Evolutionary conservation across 2,888 invertebrate species (phyloP).

Genomic region (Hemicrepidius hirtus): DNA sequence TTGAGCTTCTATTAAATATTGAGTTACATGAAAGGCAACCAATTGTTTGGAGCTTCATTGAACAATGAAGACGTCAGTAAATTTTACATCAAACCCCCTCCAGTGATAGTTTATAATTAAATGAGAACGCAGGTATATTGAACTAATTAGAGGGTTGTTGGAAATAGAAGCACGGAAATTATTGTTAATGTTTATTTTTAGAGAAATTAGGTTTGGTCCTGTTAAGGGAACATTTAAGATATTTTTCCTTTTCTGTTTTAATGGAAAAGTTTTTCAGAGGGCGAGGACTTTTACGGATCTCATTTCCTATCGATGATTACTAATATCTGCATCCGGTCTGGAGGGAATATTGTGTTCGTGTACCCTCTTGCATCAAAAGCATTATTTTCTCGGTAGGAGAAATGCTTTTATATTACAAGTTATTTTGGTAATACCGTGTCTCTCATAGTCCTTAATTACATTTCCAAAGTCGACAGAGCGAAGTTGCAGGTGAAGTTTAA

Average conservation of each 20-base stretch:
- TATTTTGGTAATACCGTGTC: not conserved
- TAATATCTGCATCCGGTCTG: conserved; percentile 55
- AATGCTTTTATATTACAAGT: not conserved
- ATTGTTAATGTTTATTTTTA: too few species aligned
- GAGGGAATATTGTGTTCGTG: conserved; percentile 55
- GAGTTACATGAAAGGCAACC: conserved; percentile 10
- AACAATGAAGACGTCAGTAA: conserved; percentile 12
- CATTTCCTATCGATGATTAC: conserved; percentile 61
- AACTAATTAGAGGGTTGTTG: not conserved
- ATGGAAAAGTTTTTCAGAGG: conserved; percentile 53
- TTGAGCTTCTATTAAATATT: conserved; percentile 11
- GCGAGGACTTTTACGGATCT: conserved; percentile 56
- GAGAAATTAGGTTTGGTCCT: too few species aligned
- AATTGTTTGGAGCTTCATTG: conserved; percentile 3
- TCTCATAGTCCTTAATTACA: conserved; percentile 4
- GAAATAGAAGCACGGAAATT: too few species aligned
- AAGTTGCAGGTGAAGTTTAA: conserved; percentile 18
- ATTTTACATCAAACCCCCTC: not conserved
- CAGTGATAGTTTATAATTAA: not conserved
- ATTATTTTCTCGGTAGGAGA: not conserved
- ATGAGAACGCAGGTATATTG: not conserved
- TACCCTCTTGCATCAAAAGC: conserved; percentile 15
- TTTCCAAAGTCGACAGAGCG: not conserved
- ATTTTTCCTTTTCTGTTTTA: conserved; percentile 52
- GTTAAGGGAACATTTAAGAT: conserved; percentile 29